Evolutionary conservation across 2,113 vertebrate species (phyloP).

Genomic region (Athene noctua): DNA sequence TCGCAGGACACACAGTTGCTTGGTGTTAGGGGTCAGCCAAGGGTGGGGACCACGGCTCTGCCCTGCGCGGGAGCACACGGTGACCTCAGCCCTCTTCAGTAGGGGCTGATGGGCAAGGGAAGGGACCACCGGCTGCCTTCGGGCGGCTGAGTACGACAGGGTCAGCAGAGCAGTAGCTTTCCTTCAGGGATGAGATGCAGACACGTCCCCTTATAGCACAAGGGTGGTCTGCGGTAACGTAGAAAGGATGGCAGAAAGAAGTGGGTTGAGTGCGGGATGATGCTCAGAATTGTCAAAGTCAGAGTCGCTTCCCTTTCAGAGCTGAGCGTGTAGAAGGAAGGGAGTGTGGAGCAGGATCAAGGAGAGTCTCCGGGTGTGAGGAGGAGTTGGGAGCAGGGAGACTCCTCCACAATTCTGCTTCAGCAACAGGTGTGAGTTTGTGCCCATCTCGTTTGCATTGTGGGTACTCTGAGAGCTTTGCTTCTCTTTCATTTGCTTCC

Average conservation of each 20-base stretch:
- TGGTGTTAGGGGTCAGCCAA: neutral
- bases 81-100: rapidly evolving
- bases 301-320: neutral
- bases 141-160: rapidly evolving
- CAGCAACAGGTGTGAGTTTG: neutral
- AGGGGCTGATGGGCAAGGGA: neutral
- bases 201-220: neutral
- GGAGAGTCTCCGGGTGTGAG: rapidly evolving
- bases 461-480: neutral
- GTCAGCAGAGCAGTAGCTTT: neutral
- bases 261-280: neutral
- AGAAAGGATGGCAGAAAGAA: neutral
- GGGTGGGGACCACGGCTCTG: neutral
- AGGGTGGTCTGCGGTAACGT: neutral
- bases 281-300: rapidly evolving
- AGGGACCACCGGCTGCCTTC: neutral
- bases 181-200: neutral
- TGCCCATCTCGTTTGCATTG: rapidly evolving
- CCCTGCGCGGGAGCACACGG: rapidly evolving
- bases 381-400: neutral
- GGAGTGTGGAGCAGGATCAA: neutral
- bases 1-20: neutral
- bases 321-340: neutral
- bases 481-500: neutral
- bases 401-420: neutral